phyloP scores from a whole-genome alignment of 2,888 invertebrate species.

The Zele albiditarsus region DNA sequence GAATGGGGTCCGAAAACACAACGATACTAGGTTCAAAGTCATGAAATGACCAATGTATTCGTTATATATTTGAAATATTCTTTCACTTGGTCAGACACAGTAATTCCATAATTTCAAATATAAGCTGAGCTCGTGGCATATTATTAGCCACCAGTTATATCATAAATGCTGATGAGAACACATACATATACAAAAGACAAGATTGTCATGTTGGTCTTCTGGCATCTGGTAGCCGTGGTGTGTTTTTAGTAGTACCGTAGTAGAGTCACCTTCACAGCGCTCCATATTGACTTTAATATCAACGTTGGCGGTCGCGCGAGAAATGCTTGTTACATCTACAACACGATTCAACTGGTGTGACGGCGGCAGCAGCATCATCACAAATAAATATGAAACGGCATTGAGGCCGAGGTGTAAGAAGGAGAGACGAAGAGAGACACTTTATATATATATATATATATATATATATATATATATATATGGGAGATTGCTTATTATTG shows the following conservation, averaged over 20 bases:
- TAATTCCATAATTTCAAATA: slow-evolving; percentile 23
- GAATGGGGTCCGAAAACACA: neutral
- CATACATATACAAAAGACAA: slow-evolving; percentile 1
- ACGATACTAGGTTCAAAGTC: slow-evolving; percentile 2
- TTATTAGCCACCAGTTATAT: slow-evolving; percentile 19
- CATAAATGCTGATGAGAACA: neutral
- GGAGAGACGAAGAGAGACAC: neutral
- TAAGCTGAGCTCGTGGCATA: slow-evolving; percentile 19
- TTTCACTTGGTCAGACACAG: slow-evolving; percentile 29
- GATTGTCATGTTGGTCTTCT: slow-evolving; percentile 36
- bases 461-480: slow-evolving; percentile 20
- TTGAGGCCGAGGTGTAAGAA: slow-evolving; percentile 30
- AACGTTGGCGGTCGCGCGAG: slow-evolving; percentile 42
- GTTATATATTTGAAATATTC: slow-evolving; percentile 10
- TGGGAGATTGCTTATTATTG: slow-evolving; percentile 62
- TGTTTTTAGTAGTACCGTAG: slow-evolving; percentile 33
- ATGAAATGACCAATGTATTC: slow-evolving; percentile 24
- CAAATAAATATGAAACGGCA: slow-evolving; percentile 27
- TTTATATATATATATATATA: too few species aligned
- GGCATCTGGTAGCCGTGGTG: slow-evolving; percentile 46
- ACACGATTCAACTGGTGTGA: neutral
- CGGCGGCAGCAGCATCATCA: slow-evolving; percentile 11
- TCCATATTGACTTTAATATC: slow-evolving; percentile 20
- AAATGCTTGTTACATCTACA: slow-evolving; percentile 34
- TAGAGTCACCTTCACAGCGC: neutral